These are phyloP conservation scores for Dufourea novaeangliae DNA, from an alignment of 1,140 invertebrate genomes.

Conservation along the genomic window DNA sequence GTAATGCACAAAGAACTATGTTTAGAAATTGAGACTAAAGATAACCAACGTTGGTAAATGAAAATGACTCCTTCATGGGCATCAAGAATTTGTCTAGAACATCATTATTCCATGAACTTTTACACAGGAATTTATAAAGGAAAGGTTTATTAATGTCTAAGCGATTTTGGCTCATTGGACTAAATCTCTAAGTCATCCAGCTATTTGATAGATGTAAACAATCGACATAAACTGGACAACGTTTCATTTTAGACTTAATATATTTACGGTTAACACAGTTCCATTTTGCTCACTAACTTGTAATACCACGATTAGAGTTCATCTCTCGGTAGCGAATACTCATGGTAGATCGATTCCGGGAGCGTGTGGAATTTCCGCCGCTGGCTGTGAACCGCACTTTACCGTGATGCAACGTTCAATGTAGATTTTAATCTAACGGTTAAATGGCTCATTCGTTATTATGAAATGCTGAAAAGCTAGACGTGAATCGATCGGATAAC, in stretches of 20 bases:
- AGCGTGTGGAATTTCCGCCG: conserved; percentile 24
- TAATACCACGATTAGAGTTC: conserved; percentile 35
- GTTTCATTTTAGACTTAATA: conserved; percentile 18
- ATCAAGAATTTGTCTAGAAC: too few species aligned
- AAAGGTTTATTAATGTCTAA: too few species aligned
- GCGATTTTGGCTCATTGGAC: not conserved
- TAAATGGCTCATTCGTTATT: conserved; percentile 29
- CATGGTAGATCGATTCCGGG: conserved; percentile 28
- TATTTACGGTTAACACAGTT: conserved; percentile 28
- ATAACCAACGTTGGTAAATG: too few species aligned
- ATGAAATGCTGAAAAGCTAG: conserved; percentile 20
- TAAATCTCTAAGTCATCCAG: not conserved
- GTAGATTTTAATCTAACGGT: conserved; percentile 31
- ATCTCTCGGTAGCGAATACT: conserved; percentile 23
- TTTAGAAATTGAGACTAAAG: not conserved
- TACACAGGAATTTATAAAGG: too few species aligned
- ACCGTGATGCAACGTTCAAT: conserved; percentile 8
- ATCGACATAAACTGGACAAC: not conserved
- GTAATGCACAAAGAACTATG: not conserved
- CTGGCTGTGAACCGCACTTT: not conserved
- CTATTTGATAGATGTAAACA: not conserved
- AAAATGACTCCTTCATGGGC: too few species aligned
- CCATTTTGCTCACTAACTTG: conserved; percentile 13
- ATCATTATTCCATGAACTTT: too few species aligned
- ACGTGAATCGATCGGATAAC: not conserved